These are phyloP conservation scores for Trachemys scripta DNA, from an alignment of 2,113 vertebrate genomes.

Conservation along the genomic window DNA sequence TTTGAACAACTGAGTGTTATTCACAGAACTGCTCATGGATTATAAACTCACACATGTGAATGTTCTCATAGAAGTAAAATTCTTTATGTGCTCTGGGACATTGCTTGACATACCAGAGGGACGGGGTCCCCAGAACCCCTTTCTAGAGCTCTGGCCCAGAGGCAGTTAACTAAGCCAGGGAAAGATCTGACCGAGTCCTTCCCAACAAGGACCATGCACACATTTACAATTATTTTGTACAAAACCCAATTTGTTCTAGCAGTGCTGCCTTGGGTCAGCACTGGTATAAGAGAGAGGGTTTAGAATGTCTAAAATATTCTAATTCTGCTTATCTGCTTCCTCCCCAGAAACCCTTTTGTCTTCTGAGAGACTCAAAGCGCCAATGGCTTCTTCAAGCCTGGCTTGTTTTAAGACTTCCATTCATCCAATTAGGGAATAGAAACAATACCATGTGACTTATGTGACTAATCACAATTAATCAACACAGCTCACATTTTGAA, in stretches of 20 bases:
- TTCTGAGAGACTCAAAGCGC: not conserved
- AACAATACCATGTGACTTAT: no score
- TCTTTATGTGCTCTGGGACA: not conserved
- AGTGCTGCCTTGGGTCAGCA: not conserved
- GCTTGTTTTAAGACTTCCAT: not conserved
- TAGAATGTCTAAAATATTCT: not conserved
- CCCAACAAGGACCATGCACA: not conserved
- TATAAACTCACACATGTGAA: no score
- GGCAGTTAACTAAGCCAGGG: not conserved
- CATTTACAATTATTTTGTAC: not conserved
- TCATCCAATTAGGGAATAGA: no score
- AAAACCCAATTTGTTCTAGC: not conserved
- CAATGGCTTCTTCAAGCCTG: not conserved
- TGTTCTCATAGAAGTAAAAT: not conserved
- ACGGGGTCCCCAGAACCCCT: not conserved
- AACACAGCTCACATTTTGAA: no score
- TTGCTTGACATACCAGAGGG: not conserved
- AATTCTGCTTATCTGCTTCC: not conserved
- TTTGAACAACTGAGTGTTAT: not conserved
- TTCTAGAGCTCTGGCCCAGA: not conserved
- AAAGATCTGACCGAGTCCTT: not conserved
- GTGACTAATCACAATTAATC: no score
- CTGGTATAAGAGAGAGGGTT: not conserved
- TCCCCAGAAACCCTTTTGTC: not conserved
- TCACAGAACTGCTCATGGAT: no score